Evolutionary conservation across 2,888 invertebrate genomes (phyloP), one percentile per base, ranked within the genome.

Genomic region (Hydroisotoma schaefferi): DNA sequence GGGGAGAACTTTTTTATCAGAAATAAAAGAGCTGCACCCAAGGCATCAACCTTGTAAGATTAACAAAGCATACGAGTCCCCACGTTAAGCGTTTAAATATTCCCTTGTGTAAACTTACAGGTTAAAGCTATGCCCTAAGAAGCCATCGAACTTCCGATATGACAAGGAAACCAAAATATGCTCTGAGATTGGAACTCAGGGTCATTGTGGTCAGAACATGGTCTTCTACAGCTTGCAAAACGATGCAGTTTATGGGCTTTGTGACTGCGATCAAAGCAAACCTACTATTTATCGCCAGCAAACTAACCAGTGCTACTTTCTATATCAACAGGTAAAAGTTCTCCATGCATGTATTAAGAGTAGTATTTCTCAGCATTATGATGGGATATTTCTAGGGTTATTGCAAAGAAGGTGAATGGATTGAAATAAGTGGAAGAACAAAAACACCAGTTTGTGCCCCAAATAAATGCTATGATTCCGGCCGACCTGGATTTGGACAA

Each of bases 201-300:
- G 52, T 25, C 60, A 60, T 20, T 60, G 60, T 28, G 60, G 60
- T 20, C 51, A 52, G 40, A 56, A 60, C 40, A 60, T 60, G 60
- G 38, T 56, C 23, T 60, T 60, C 53, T 47, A 56, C 38, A 60
- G 60, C 23, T 46, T 26, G 25, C 18, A 51, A 6, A 33, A 52
- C n/a, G 56, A 38, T 28, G 6, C 15, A 4, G 6, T 56, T 8
- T 60, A 60, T 26, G 60, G 60, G 4, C 48, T 52, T n/a, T 60
- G 60, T 52, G 60, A 60, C 37, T 60, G 60, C 33, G 52, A 56
- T 40, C 52, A 60, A 23, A 44, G 44, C 0, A 27, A 12, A n/a
- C 18, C 18, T 37, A 44, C 47, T 8, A 8, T 60, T 6, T 60
- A 52, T 26, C 56, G 56, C 40, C 20, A 8, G 27, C 12, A 53